Evolutionary conservation across 2,888 invertebrate species (phyloP), one percentile per base, ranked within the genome.

Genomic region (Sinohyriopsis cumingii): DNA sequence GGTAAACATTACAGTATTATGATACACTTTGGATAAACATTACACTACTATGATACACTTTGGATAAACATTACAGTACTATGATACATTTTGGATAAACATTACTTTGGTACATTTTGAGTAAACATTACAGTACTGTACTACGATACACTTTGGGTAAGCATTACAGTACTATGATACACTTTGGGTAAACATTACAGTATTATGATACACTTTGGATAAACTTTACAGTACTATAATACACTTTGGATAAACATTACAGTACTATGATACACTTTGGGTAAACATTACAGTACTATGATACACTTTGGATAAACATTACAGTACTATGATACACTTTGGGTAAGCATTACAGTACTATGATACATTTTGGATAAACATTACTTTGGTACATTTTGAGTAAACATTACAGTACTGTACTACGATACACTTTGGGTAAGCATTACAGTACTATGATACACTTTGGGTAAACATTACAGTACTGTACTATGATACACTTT

Each of bases 71-170:
- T 56, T 28, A 33, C 33, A 33, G 33, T 33, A 25, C 25, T 25
- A 25, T 25, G 25, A 25, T 25, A 25, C 25, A 25, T 3, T 25
- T 25, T 25, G 25, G 25, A 3, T 25, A 93, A 95, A 73, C 93
- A 95, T 72, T 98, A 94, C 91, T 99, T 95, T 89, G 98, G 99
- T 90, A 1, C 94, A 96, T 85, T 99, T 99, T 90, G 86, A 86
- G 91, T 92, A 82, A 83, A 88, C 82, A 59, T 56, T 28, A 33
- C 33, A 33, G 6, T 33, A 25, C 25, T 25, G 25, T 98, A 94
- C 91, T 99, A 95, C 89, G 98, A 99, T 90, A 1, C 94, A 96
- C 85, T 99, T 99, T 90, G 86, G 86, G 91, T 92, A 82, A 83
- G 88, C 82, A 59, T 56, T 28, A 33, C 33, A 33, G 33, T 98